These are phyloP conservation scores for Betta splendens DNA, from an alignment of 2,797 vertebrate genomes.

Conservation along the genomic window DNA sequence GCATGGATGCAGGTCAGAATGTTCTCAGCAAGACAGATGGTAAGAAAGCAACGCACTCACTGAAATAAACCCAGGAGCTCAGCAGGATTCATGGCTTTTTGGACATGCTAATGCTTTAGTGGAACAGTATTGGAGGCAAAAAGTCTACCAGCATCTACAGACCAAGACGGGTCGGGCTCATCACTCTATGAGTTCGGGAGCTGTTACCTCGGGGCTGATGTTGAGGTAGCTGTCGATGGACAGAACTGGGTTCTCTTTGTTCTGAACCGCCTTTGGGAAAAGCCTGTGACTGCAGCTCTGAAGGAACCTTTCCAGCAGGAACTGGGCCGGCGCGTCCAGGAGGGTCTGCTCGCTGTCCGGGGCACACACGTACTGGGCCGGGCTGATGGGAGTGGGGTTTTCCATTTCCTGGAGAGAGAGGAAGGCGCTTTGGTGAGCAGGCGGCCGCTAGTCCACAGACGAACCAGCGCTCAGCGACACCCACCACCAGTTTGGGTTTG, in stretches of 20 bases:
- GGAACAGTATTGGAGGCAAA: neutral
- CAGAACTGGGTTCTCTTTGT: conserved; percentile 90
- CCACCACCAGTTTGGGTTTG: conserved; percentile 93
- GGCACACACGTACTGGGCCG: conserved; percentile 94
- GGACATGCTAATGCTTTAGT: neutral
- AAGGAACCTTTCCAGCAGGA: conserved; percentile 95
- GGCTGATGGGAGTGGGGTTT: conserved; percentile 83
- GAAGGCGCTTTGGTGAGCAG: no score
- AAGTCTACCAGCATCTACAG: no score
- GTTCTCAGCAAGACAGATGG: conserved; percentile 45
- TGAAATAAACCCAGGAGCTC: conserved; percentile 1
- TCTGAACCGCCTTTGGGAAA: conserved; percentile 91
- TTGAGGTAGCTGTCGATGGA: conserved; percentile 98
- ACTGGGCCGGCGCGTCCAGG: conserved; percentile 93
- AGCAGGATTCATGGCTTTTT: conserved; percentile 5
- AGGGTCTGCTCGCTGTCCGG: conserved; percentile 97
- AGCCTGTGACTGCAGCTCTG: conserved; percentile 91
- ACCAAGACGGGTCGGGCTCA: no score
- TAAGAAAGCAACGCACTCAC: conserved; percentile 1
- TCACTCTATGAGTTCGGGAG: neutral
- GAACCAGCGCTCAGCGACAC: neutral
- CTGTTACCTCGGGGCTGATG: conserved; percentile 91
- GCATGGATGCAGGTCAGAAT: conserved; percentile 45
- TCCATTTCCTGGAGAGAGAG: conserved; percentile 84
- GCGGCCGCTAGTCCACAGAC: neutral